Conservation (phyloP, 2,113 vertebrate species). For the Mus spicilegus region DNA sequence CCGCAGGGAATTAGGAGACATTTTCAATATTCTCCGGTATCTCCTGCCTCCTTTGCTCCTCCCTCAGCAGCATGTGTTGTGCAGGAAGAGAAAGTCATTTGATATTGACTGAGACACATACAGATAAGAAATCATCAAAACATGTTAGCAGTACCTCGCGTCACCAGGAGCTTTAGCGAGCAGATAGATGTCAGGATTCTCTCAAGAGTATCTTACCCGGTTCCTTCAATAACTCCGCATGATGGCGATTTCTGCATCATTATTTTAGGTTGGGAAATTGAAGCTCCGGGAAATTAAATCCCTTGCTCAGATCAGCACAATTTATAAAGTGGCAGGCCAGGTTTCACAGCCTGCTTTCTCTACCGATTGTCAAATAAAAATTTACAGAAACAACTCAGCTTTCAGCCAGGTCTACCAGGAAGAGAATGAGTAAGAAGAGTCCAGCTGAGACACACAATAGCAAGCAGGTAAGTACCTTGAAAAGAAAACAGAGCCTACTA, state of each 20-base stretch:
- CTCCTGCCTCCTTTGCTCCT: conserved; percentile 41
- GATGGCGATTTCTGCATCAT: not conserved
- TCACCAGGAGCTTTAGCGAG: conserved; percentile 9
- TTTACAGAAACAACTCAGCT: not conserved
- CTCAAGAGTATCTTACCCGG: not conserved
- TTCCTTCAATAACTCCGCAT: not conserved
- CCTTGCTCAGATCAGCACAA: conserved; percentile 12
- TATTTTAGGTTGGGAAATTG: not conserved
- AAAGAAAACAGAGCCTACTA: not conserved
- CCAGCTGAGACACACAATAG: not conserved
- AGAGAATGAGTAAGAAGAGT: not conserved
- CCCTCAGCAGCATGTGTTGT: conserved; percentile 19
- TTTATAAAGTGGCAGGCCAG: not conserved
- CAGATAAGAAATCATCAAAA: conserved; percentile 51
- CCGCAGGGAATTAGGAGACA: conserved; percentile 43
- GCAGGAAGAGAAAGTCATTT: conserved; percentile 45
- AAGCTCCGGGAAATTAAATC: conserved; percentile 34
- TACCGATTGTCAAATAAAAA: conserved; percentile 21
- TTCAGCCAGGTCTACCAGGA: not conserved
- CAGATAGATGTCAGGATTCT: not conserved
- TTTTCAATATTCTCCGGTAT: conserved; percentile 50
- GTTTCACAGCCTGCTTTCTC: conserved; percentile 19
- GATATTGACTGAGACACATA: conserved; percentile 34
- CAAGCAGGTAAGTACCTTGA: not conserved
- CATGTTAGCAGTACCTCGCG: not conserved